Evolutionary conservation across 2,888 invertebrate species (phyloP).

Genomic region (Cephus spinipes): DNA sequence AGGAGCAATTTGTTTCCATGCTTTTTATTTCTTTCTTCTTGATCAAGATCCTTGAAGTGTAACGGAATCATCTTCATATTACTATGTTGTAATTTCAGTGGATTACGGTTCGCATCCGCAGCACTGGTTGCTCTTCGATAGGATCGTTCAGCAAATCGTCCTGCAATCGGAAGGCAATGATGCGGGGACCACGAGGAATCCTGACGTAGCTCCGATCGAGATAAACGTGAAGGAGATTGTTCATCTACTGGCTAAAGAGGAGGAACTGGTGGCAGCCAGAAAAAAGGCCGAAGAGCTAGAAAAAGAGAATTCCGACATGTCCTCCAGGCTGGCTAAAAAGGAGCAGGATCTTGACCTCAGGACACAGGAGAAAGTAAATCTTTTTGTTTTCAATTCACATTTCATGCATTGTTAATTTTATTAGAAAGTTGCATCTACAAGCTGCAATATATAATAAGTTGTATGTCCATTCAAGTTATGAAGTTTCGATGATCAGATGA

Average conservation of each 20-base stretch:
- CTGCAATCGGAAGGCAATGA: conserved; percentile 78
- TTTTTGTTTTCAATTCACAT: conserved; percentile 16
- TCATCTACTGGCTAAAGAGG: conserved; percentile 91
- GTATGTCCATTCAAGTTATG: background rate
- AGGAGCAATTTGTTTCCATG: background rate
- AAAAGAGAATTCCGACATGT: conserved; percentile 88
- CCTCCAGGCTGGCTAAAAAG: conserved; percentile 87
- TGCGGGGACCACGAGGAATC: conserved; percentile 72
- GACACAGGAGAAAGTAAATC: conserved; percentile 81
- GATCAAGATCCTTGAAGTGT: background rate
- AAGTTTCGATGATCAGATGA: background rate
- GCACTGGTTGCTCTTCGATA: conserved; percentile 94
- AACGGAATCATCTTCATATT: background rate
- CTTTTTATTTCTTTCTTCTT: background rate
- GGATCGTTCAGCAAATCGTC: conserved; percentile 93
- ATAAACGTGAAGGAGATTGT: conserved; percentile 94
- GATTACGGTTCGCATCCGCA: conserved; percentile 89
- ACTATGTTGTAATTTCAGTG: conserved; percentile 68
- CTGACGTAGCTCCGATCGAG: conserved; percentile 86
- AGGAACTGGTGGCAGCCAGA: conserved; percentile 88
- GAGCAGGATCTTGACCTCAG: conserved; percentile 93
- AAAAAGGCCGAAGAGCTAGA: conserved; percentile 89
- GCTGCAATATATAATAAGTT: background rate
- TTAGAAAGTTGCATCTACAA: background rate
- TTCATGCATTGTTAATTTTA: background rate